Evolutionary conservation across 2,888 invertebrate species (phyloP).

Genomic region (Idaea aversata): DNA sequence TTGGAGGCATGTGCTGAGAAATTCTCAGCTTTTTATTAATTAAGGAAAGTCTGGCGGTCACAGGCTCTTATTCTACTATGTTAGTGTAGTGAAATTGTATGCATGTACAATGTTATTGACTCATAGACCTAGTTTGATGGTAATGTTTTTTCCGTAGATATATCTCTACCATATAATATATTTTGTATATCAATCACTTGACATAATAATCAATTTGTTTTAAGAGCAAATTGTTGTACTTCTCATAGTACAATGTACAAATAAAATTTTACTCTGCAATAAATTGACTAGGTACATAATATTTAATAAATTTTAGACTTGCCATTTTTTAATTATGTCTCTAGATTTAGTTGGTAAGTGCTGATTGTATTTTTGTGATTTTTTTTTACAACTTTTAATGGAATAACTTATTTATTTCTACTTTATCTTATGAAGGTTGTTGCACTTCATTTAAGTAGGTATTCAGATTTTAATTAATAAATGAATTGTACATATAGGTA

Average conservation of each 20-base stretch:
- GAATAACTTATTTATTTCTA: background rate
- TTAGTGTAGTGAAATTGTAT: background rate
- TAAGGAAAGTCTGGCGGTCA: too few species aligned
- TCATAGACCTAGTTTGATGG: background rate
- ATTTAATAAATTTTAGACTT: constrained; percentile 11
- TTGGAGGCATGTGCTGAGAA: too few species aligned
- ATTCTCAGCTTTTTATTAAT: too few species aligned
- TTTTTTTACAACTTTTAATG: background rate
- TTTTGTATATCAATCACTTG: background rate
- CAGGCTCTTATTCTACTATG: background rate
- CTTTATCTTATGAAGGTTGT: background rate
- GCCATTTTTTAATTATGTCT: constrained; percentile 12
- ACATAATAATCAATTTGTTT: background rate
- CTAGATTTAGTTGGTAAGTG: background rate
- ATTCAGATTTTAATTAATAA: background rate
- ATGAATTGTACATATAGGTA: background rate
- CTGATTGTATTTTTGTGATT: background rate
- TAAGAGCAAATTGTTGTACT: background rate
- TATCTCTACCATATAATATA: background rate
- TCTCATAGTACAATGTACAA: background rate
- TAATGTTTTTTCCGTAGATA: background rate
- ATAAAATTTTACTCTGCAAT: background rate
- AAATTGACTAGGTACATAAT: background rate
- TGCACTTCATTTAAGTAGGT: background rate
- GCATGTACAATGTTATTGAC: background rate